Percentiles rank a stretch among this genome's conserved stretches.
phyloP scores from a whole-genome alignment of 2,113 vertebrate genomes.

The Lepus timidus region DNA sequence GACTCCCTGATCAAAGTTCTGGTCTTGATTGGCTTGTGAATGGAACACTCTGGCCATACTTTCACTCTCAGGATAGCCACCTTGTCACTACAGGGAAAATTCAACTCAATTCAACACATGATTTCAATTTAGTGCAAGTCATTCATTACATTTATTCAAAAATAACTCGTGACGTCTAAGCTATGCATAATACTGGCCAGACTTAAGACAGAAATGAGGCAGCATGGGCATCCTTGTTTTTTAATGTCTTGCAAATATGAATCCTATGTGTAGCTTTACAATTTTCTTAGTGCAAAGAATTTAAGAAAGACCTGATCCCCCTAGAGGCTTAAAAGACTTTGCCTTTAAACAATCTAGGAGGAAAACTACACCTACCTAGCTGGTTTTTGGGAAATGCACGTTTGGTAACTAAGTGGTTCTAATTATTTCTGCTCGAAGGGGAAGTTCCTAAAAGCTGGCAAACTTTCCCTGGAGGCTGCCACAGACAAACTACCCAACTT shows the following conservation, averaged over 20 bases:
- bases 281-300: conserved; percentile 45
- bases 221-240: not conserved
- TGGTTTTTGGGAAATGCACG: conserved; percentile 76
- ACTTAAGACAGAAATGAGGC: not conserved
- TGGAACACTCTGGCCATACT: not conserved
- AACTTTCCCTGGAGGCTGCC: conserved; percentile 63
- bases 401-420: conserved; percentile 76
- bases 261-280: not conserved
- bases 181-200: not conserved
- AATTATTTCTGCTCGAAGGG: conserved; percentile 68
- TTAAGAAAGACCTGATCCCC: not conserved
- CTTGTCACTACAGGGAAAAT: not conserved
- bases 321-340: conserved; percentile 41
- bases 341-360: conserved; percentile 75
- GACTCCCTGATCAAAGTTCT: not conserved
- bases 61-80: not conserved
- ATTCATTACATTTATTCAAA: conserved; percentile 64
- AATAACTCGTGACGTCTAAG: conserved; percentile 52
- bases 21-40: not conserved
- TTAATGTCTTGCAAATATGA: not conserved
- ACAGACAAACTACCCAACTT: conserved; percentile 59
- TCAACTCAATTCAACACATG: no score
- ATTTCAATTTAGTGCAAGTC: not conserved
- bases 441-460: conserved; percentile 53
- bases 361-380: conserved; percentile 65